A percentile compares a stretch with the other conserved stretches of the same genome.
phyloP scores from a whole-genome alignment of 1,140 invertebrate species.

The Nymphalis io region DNA sequence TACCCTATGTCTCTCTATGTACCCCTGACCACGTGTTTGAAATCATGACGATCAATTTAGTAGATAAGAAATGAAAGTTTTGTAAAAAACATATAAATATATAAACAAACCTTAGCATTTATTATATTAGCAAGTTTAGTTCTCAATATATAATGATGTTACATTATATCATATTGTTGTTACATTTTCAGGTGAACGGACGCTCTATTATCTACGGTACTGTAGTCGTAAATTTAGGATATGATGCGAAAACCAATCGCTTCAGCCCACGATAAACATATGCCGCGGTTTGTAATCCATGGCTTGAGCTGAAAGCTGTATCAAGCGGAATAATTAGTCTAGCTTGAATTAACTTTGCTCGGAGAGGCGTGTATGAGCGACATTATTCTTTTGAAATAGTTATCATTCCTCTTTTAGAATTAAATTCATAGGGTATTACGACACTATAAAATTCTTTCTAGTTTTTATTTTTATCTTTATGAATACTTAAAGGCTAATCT shows the following conservation, averaged over 20 bases:
- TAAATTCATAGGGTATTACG: constrained; percentile 2
- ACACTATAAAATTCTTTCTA: neutral
- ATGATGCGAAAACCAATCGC: constrained; percentile 57
- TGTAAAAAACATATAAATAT: too few species aligned
- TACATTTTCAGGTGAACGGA: constrained; percentile 61
- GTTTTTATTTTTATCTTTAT: neutral
- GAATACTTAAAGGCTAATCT: too few species aligned
- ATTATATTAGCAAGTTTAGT: too few species aligned
- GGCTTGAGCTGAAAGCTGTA: constrained; percentile 52
- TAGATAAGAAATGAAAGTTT: too few species aligned
- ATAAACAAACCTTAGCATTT: too few species aligned
- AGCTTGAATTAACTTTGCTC: constrained; percentile 30
- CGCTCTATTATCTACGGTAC: constrained; percentile 53
- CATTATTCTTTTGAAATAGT: constrained; percentile 3
- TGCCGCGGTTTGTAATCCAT: constrained; percentile 55
- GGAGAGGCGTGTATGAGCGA: constrained; percentile 13
- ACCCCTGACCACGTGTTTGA: too few species aligned
- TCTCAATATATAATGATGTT: too few species aligned
- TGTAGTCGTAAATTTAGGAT: constrained; percentile 41
- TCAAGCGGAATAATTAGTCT: constrained; percentile 54
- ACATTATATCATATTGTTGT: too few species aligned
- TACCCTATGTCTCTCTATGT: too few species aligned
- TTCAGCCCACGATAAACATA: constrained; percentile 55
- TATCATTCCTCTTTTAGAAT: constrained; percentile 18
- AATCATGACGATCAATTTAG: too few species aligned